Base-by-base conservation (phyloP, 2,113 vertebrate species). In the Abramis brama region DNA sequence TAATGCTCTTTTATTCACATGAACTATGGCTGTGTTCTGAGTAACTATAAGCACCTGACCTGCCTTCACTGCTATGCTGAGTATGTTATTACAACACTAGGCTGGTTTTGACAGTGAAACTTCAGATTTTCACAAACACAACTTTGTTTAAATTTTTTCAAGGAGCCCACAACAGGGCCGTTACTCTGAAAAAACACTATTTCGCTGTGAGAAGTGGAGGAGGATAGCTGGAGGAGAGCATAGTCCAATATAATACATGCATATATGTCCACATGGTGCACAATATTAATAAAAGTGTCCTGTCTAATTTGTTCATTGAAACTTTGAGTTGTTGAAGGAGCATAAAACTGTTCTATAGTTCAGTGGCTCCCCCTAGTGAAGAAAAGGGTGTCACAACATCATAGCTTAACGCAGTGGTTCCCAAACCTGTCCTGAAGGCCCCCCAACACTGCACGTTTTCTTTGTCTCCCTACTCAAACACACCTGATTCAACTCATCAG, bases 341-440 rank as follows among this genome's bases (percentile, higher is more conserved):
- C 17, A 13, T 11, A 39, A 73, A 79, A 43, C 27, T 50, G 17
- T 47, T 74, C 13, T 47, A 17, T 15, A 36, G 68, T 25, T 87
- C 45, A 21, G 62, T 60, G 23, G 30, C 43, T 25, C 82, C 68
- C 57, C 52, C 86, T 84, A 21, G 66, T 84, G 86, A 76, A 71
- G 10, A 27, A 50, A 52, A 21, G 30, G 39, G 19, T 21, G 2
- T 23, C 9, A 10, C 10, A 60, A 57, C 6, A 9, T 9, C n/a
- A 62, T 25, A 62, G 19, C 6, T 23, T 52, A 52, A 52, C 50
- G 13, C n/a, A n/a, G n/a, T n/a, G n/a, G n/a, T n/a, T n/a, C n/a
- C n/a, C n/a, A n/a, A n/a, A n/a, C n/a, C n/a, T n/a, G n/a, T n/a
- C n/a, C n/a, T n/a, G n/a, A n/a, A n/a, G n/a, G n/a, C n/a, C n/a